Evolutionary conservation across 2,797 vertebrate genomes (phyloP).

Genomic region (Arremon brunneinucha): DNA sequence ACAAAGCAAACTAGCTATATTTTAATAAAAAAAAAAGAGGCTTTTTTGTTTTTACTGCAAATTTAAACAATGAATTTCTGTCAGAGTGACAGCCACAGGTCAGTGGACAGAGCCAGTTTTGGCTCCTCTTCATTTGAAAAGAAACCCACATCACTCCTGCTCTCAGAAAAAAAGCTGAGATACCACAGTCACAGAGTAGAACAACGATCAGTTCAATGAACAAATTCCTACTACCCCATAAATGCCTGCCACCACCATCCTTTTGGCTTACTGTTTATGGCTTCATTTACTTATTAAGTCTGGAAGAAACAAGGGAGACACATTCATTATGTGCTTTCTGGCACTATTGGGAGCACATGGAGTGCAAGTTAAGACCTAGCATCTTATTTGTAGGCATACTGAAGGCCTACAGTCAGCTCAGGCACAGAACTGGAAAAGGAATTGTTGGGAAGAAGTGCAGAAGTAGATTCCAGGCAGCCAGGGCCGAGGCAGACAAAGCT

Average conservation of each 20-base stretch:
- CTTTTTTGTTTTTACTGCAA: background rate
- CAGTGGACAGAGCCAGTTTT: background rate
- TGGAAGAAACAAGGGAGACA: conserved; percentile 54
- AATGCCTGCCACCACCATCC: conserved; percentile 51
- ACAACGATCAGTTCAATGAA: conserved; percentile 21
- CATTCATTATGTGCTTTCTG: conserved; percentile 57
- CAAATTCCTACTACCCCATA: conserved; percentile 48
- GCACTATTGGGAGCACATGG: conserved; percentile 13
- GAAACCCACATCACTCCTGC: background rate
- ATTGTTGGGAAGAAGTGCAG: conserved; percentile 27
- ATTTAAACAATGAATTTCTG: background rate
- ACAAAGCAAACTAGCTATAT: background rate
- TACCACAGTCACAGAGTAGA: conserved; percentile 10
- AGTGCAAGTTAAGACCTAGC: conserved; percentile 32
- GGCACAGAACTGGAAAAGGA: conserved; percentile 23
- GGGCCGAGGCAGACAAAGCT: conserved; percentile 42
- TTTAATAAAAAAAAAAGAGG: background rate
- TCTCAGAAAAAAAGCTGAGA: conserved; percentile 14
- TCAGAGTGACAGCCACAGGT: background rate
- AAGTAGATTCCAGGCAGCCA: conserved; percentile 47
- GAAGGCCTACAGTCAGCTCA: conserved; percentile 1
- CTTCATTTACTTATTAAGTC: conserved; percentile 46
- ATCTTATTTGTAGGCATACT: conserved; percentile 44
- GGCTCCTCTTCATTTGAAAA: background rate
- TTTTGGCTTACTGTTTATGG: conserved; percentile 51